Percentiles rank a stretch among this genome's conserved stretches.
Conservation (phyloP, 2,113 vertebrate species). For the Vicugna pacos region DNA sequence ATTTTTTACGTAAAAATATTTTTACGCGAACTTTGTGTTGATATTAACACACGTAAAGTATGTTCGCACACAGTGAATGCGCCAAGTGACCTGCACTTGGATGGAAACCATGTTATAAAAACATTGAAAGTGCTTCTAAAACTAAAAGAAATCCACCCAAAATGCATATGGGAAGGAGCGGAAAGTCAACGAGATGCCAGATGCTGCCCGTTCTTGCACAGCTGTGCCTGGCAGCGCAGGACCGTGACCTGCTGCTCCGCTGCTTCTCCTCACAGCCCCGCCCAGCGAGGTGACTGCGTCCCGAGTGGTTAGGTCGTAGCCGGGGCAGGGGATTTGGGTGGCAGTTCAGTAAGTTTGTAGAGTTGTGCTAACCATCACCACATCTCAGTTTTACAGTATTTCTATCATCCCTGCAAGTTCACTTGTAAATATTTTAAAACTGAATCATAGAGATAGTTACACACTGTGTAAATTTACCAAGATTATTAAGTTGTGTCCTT, state of each 20-base stretch:
- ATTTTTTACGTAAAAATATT: neutral
- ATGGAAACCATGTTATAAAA: accelerated
- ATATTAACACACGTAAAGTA: accelerated
- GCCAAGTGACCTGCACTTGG: accelerated
- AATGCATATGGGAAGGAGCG: accelerated
- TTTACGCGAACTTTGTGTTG: neutral
- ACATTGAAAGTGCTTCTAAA: neutral
- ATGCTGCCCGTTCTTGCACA: accelerated
- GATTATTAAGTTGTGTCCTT: neutral
- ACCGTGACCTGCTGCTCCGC: neutral
- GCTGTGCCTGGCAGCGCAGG: neutral
- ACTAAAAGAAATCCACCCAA: neutral
- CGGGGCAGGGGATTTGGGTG: too few relatives aligned
- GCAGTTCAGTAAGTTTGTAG: too few relatives aligned
- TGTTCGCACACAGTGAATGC: accelerated
- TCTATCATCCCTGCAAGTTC: neutral
- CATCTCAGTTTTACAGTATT: accelerated
- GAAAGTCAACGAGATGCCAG: accelerated
- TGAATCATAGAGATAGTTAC: neutral
- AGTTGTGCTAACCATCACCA: neutral
- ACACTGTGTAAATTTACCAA: neutral
- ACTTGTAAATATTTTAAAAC: neutral
- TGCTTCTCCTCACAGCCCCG: accelerated
- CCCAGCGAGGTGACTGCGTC: accelerated
- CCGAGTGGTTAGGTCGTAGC: neutral